Conservation (phyloP, 2,797 vertebrate species). For the Percopsis omiscomaycus region DNA sequence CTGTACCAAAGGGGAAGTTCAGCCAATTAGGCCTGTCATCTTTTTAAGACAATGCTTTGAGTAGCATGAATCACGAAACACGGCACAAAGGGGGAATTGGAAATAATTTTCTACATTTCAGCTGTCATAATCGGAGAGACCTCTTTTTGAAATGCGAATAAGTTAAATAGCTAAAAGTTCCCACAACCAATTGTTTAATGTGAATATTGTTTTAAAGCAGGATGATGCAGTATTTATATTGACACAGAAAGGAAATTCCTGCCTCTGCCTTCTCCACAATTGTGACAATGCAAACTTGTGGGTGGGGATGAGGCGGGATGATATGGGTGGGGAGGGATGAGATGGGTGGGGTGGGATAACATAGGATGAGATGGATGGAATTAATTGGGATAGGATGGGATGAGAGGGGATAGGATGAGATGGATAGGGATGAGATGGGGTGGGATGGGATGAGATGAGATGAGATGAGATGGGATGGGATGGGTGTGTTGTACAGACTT, state of each 20-base stretch:
- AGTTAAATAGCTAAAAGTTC: slow-evolving; percentile 19
- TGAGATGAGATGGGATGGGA: no score
- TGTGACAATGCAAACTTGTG: not conserved
- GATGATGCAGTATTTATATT: no score
- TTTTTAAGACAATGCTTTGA: slow-evolving; percentile 44
- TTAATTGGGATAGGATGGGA: no score
- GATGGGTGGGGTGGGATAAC: no score
- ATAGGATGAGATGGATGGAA: no score
- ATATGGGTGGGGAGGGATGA: not conserved
- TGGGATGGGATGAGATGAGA: no score
- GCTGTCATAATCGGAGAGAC: slow-evolving; percentile 53
- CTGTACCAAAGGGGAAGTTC: slow-evolving; percentile 61
- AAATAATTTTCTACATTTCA: slow-evolving; percentile 55
- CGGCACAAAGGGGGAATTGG: slow-evolving; percentile 38
- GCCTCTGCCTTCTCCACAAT: not conserved
- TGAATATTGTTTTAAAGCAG: slow-evolving; percentile 11
- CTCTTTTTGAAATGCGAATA: slow-evolving; percentile 21
- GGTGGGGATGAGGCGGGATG: not conserved
- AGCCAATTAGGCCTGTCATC: slow-evolving; percentile 67
- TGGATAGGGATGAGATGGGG: no score
- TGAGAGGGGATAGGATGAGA: no score
- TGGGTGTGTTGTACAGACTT: no score
- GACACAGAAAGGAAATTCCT: no score
- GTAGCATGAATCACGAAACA: slow-evolving; percentile 53
- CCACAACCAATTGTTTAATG: slow-evolving; percentile 42